A percentile compares a stretch with the other conserved stretches of the same genome.
These are phyloP conservation scores for Neofelis nebulosa DNA, from an alignment of 2,113 vertebrate genomes.

Conservation along the genomic window DNA sequence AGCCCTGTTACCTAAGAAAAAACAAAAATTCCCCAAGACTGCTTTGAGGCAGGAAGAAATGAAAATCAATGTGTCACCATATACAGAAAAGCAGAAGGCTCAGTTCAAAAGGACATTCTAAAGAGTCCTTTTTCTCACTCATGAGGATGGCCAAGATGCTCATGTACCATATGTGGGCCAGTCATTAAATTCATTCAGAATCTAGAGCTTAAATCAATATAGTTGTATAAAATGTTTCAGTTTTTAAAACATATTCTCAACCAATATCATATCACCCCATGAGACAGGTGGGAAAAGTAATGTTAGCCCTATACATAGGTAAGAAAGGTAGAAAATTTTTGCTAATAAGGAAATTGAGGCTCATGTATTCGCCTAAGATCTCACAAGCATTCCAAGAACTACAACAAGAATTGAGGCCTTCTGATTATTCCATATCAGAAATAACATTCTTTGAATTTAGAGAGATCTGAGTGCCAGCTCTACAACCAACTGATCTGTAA, in stretches of 20 bases:
- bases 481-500: neutral
- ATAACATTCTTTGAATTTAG: neutral
- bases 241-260: neutral
- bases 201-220: neutral
- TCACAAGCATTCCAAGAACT: neutral
- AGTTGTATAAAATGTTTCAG: neutral
- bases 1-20: neutral
- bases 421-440: neutral
- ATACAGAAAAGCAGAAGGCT: neutral
- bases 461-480: neutral
- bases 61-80: neutral
- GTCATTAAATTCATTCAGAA: neutral
- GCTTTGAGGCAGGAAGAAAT: slow-evolving; percentile 31
- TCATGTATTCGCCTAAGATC: neutral
- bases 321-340: neutral
- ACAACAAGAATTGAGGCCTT: neutral
- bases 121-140: neutral
- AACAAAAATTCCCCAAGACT: neutral
- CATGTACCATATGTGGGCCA: neutral
- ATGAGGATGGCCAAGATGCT: neutral
- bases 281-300: neutral
- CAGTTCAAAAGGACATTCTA: neutral
- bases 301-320: neutral
- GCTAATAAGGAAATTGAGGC: neutral
- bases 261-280: neutral